Percentiles rank a stretch among this genome's conserved stretches.
These are phyloP conservation scores for Esox lucius DNA, from an alignment of 2,797 vertebrate species.

Conservation along the genomic window DNA sequence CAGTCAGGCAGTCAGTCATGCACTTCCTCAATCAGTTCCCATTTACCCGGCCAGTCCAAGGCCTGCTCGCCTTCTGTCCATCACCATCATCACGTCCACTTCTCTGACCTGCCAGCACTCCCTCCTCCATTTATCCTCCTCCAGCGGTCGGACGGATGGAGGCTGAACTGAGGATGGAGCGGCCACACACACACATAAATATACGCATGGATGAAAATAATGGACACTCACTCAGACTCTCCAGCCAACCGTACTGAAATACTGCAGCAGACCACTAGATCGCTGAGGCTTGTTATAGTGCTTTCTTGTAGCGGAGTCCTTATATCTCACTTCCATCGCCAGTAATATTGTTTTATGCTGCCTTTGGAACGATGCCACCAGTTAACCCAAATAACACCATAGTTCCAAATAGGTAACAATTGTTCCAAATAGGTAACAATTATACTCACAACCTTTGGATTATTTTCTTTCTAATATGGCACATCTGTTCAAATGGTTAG, in stretches of 20 bases:
- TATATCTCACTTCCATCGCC: background rate
- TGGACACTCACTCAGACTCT: background rate
- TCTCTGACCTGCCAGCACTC: constrained; percentile 29
- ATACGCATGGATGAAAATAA: background rate
- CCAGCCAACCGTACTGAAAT: background rate
- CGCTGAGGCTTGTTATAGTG: background rate
- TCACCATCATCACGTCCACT: constrained; percentile 37
- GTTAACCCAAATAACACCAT: too few species aligned
- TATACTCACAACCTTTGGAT: constrained; percentile 2
- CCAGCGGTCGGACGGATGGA: background rate
- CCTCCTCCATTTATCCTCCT: constrained; percentile 53
- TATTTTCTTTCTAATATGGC: constrained; percentile 21
- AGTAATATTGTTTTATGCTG: background rate
- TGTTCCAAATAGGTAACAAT: too few species aligned
- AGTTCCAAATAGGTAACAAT: too few species aligned
- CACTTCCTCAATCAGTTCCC: constrained; percentile 62
- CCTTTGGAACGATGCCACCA: too few species aligned
- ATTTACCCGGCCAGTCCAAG: constrained; percentile 59
- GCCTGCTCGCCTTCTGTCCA: constrained; percentile 49
- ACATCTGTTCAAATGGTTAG: constrained; percentile 1
- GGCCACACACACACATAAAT: constrained; percentile 20
- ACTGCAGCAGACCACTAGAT: background rate
- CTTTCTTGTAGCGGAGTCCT: too few species aligned
- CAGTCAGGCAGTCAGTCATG: constrained; percentile 63
- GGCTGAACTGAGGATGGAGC: background rate